Percentiles rank a stretch among this genome's conserved stretches.
phyloP scores from a whole-genome alignment of 2,113 vertebrate species.

The Archilochus colubris region DNA sequence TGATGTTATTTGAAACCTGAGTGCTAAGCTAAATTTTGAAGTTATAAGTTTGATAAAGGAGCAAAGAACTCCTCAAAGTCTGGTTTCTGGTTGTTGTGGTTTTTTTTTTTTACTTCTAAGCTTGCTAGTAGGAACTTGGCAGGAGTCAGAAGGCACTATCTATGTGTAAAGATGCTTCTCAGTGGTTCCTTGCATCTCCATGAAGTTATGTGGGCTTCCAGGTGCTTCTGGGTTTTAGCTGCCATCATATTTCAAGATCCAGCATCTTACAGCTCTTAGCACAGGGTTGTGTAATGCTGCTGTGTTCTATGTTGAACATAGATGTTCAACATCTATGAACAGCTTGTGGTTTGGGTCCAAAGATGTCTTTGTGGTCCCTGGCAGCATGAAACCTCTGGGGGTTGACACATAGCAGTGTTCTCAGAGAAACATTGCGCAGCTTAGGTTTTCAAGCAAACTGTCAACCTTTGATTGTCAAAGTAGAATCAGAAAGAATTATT shows the following conservation, averaged over 20 bases:
- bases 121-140: background rate
- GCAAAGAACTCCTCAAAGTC: background rate
- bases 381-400: background rate
- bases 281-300: background rate
- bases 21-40: background rate
- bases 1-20: background rate
- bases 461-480: background rate
- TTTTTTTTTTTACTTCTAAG: background rate
- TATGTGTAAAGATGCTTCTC: background rate
- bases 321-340: too few species aligned
- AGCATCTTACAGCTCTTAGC: background rate
- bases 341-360: background rate
- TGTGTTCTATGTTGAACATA: too few species aligned
- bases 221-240: background rate
- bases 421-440: background rate
- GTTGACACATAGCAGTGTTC: rapidly evolving
- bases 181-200: background rate
- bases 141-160: background rate
- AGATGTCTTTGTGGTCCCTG: background rate
- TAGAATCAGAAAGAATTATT: background rate
- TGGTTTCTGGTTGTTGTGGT: background rate
- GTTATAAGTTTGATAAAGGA: background rate
- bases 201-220: background rate
- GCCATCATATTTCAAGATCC: background rate
- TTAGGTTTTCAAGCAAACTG: background rate